phyloP scores from a whole-genome alignment of 2,797 vertebrate species.

The Enteromius mattozi region DNA sequence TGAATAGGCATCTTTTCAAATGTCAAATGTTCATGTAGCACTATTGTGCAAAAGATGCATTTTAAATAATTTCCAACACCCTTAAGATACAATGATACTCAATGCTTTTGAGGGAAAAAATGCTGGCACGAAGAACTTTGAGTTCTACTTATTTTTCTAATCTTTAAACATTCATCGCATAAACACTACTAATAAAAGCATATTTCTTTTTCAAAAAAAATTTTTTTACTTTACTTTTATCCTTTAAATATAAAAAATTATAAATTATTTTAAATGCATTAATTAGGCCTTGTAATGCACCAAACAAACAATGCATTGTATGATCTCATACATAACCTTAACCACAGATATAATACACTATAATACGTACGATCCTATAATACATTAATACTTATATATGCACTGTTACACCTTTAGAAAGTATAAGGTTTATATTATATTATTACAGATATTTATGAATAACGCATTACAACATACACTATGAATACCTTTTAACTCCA shows the following conservation, averaged over 20 bases:
- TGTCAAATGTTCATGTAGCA: slow-evolving; percentile 1
- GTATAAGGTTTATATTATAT: neutral
- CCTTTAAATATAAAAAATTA: neutral
- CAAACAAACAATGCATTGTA: neutral
- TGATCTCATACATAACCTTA: neutral
- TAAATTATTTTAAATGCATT: neutral
- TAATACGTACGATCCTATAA: neutral
- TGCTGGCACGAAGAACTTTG: neutral
- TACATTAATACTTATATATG: neutral
- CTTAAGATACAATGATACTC: slow-evolving; percentile 36
- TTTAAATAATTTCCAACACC: neutral
- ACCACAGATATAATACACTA: neutral
- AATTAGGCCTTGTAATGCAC: neutral
- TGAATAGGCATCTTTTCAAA: slow-evolving; percentile 62
- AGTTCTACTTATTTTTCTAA: neutral
- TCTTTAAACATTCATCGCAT: neutral
- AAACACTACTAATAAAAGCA: neutral
- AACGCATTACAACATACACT: neutral
- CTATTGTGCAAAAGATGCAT: neutral
- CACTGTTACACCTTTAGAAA: neutral
- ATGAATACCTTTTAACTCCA: neutral
- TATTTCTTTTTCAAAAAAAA: neutral
- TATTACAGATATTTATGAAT: neutral
- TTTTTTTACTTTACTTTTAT: neutral
- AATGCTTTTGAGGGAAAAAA: neutral